Conservation (phyloP, 2,113 vertebrate genomes). For the Pomatorhinus ruficollis region DNA sequence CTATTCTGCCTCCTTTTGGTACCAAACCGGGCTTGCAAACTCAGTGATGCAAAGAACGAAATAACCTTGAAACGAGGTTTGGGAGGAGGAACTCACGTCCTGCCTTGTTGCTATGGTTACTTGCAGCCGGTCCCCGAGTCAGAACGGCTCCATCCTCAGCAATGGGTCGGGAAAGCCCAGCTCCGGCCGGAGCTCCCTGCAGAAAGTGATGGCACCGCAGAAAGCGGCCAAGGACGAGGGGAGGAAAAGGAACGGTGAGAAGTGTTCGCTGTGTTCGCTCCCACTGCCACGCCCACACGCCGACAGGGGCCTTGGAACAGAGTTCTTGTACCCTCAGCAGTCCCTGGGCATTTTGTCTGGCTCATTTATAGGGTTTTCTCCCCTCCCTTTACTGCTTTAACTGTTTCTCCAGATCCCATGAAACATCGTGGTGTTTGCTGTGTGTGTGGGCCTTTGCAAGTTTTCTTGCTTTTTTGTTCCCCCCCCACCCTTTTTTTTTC, state of each 20-base stretch:
- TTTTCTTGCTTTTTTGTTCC: background rate
- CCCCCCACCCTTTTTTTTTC: background rate
- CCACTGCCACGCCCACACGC: background rate
- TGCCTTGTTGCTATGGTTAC: constrained; percentile 97
- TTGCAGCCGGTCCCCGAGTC: constrained; percentile 92
- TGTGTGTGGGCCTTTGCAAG: background rate
- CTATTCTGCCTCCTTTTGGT: background rate
- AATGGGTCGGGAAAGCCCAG: constrained; percentile 91
- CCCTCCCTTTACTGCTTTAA: background rate
- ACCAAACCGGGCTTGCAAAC: constrained; percentile 32
- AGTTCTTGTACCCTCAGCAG: background rate
- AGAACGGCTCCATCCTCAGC: constrained; percentile 95
- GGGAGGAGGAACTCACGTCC: constrained; percentile 77
- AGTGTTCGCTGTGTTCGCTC: background rate
- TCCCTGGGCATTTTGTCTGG: background rate
- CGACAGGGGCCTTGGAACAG: accelerated
- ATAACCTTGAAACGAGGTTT: constrained; percentile 77
- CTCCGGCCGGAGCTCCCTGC: constrained; percentile 82
- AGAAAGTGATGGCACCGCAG: constrained; percentile 87
- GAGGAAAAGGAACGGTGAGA: constrained; percentile 90
- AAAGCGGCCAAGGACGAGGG: constrained; percentile 89
- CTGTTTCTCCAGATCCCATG: background rate
- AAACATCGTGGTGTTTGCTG: background rate
- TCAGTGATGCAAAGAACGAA: constrained; percentile 42
- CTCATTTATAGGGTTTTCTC: background rate